Conservation (phyloP, 2,888 invertebrate species). For the Acronicta leporina region DNA sequence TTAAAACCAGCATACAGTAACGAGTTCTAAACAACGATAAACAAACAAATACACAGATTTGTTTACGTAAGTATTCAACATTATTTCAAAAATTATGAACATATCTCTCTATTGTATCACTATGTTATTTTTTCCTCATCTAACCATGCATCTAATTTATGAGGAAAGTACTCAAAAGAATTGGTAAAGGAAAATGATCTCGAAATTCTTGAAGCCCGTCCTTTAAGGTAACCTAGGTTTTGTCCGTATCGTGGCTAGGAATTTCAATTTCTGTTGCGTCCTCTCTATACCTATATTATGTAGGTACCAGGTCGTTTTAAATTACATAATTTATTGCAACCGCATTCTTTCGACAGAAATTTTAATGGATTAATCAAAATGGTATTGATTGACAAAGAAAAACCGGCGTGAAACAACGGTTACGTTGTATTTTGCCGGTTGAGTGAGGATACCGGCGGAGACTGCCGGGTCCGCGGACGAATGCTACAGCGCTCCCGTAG, state of each 20-base stretch:
- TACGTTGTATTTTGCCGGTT: too few relatives aligned
- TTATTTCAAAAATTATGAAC: slow-evolving; percentile 5
- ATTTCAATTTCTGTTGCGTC: slow-evolving; percentile 36
- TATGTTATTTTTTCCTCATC: slow-evolving; percentile 41
- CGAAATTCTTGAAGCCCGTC: slow-evolving; percentile 44
- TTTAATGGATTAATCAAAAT: too few relatives aligned
- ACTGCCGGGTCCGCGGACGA: too few relatives aligned
- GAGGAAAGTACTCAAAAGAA: slow-evolving; percentile 42
- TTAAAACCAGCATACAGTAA: too few relatives aligned
- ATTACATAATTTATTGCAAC: neutral
- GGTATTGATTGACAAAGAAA: too few relatives aligned
- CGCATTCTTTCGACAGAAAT: neutral
- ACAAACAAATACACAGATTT: neutral
- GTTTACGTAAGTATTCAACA: slow-evolving; percentile 10
- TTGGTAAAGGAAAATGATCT: slow-evolving; percentile 38
- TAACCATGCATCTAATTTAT: slow-evolving; percentile 20
- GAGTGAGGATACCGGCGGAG: too few relatives aligned
- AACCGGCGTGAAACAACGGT: too few relatives aligned
- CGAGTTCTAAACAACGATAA: too few relatives aligned
- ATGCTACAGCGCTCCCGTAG: too few relatives aligned
- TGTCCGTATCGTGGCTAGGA: slow-evolving; percentile 26
- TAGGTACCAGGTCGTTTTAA: neutral
- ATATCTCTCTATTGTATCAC: slow-evolving; percentile 22
- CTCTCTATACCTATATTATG: slow-evolving; percentile 14
- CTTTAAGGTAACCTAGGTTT: slow-evolving; percentile 29